Evolutionary conservation across 30 jellyfish, hydroid and myxozoan genomes (phyloP), one percentile per base, ranked within the genome.

Genomic region (Clytia hemisphaerica): DNA sequence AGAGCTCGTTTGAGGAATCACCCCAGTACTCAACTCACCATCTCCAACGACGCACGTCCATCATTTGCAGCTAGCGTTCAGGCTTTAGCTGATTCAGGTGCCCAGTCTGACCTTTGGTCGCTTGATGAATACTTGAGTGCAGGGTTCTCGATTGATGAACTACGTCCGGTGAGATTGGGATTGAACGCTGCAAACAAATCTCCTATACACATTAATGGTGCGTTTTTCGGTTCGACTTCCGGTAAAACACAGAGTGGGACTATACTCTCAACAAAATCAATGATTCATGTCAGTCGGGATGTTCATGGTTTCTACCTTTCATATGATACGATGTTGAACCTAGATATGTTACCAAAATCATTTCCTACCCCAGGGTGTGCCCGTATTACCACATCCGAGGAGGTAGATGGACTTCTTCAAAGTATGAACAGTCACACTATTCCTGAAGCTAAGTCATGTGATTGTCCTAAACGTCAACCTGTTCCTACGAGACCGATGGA

Each of bases 111-210:
- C n/a, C n/a, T n/a, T n/a, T n/a, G n/a, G n/a, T n/a, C n/a, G n/a
- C n/a, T n/a, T n/a, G n/a, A n/a, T n/a, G n/a, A n/a, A n/a, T n/a
- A n/a, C n/a, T n/a, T n/a, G n/a, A n/a, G n/a, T n/a, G n/a, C n/a
- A n/a, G n/a, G n/a, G n/a, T n/a, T n/a, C n/a, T n/a, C n/a, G n/a
- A n/a, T n/a, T n/a, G n/a, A n/a, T n/a, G n/a, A n/a, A n/a, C n/a
- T n/a, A n/a, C n/a, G n/a, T n/a, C n/a, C n/a, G n/a, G n/a, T n/a
- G n/a, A n/a, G n/a, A n/a, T n/a, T n/a, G n/a, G n/a, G n/a, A n/a
- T n/a, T n/a, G n/a, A n/a, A n/a, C n/a, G n/a, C n/a, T n/a, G 65
- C 65, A 15, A 50, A 50, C 65, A 50, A 50, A 50, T 50, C 65
- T 28, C 65, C 65, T 9, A 50, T 40, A 10, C 10, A 40, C 14